These are phyloP conservation scores for Pipistrellus nathusii DNA, from an alignment of 2,797 vertebrate genomes.

Conservation along the genomic window DNA sequence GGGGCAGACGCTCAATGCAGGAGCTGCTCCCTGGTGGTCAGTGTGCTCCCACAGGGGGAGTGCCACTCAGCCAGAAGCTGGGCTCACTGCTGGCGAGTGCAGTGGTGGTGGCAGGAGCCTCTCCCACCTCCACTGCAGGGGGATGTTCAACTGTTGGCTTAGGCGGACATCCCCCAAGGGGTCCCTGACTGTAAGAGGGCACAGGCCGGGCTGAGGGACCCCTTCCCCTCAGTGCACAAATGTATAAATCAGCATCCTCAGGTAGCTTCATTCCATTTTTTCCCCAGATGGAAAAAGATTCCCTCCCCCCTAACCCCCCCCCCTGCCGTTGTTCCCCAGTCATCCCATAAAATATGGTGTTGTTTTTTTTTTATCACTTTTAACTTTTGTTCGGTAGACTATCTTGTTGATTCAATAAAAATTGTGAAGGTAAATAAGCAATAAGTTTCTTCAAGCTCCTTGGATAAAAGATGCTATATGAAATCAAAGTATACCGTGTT, in stretches of 20 bases:
- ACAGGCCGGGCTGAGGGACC: too few relatives aligned
- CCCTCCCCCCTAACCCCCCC: not conserved
- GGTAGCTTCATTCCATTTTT: not conserved
- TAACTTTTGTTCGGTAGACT: slow-evolving; percentile 60
- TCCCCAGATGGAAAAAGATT: not conserved
- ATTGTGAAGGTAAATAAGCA: slow-evolving; percentile 73
- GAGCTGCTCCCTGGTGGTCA: too few relatives aligned
- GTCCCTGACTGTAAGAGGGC: too few relatives aligned
- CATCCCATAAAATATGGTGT: slow-evolving; percentile 65
- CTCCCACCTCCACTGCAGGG: too few relatives aligned
- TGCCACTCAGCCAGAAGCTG: too few relatives aligned
- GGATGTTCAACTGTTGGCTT: too few relatives aligned
- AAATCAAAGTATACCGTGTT: slow-evolving; percentile 61
- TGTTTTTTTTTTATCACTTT: slow-evolving; percentile 71
- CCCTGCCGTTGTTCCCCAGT: not conserved
- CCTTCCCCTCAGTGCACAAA: not conserved
- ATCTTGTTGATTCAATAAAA: slow-evolving; percentile 69
- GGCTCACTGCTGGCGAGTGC: too few relatives aligned
- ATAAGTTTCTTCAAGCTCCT: slow-evolving; percentile 61
- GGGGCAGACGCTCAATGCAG: too few relatives aligned
- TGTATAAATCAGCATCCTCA: slow-evolving; percentile 17
- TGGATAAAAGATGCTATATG: slow-evolving; percentile 70
- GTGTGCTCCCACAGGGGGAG: too few relatives aligned
- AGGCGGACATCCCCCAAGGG: too few relatives aligned
- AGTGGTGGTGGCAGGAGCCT: too few relatives aligned